Percentiles rank a stretch among this genome's conserved stretches.
Conservation (phyloP, 2,888 invertebrate genomes). For the Tachina fera region DNA sequence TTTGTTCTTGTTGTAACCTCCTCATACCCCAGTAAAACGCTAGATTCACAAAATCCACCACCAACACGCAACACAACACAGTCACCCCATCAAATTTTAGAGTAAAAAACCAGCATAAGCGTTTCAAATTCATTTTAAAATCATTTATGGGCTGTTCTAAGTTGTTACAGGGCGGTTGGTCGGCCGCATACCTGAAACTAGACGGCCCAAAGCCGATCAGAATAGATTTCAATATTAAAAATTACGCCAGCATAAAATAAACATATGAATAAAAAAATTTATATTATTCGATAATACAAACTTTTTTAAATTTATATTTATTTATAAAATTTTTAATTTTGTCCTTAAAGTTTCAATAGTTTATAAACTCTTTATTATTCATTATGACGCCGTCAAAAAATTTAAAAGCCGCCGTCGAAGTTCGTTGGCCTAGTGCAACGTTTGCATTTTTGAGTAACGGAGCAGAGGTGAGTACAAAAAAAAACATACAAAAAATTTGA, state of each 20-base stretch:
- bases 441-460: background rate
- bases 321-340: too few species aligned
- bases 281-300: too few species aligned
- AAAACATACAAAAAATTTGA: constrained; percentile 44
- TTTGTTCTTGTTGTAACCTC: constrained; percentile 36
- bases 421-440: background rate
- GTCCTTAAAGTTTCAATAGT: too few species aligned
- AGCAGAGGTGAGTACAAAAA: constrained; percentile 40
- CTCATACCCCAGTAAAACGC: constrained; percentile 3
- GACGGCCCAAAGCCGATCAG: too few species aligned
- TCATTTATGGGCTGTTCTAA: background rate
- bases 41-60: constrained; percentile 3
- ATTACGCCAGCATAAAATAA: too few species aligned
- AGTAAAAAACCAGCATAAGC: background rate
- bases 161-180: too few species aligned
- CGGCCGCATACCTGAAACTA: too few species aligned
- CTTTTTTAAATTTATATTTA: too few species aligned
- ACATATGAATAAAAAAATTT: too few species aligned
- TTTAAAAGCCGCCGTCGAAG: background rate
- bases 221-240: too few species aligned
- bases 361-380: too few species aligned
- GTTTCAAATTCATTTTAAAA: constrained; percentile 53
- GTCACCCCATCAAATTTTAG: background rate
- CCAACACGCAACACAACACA: background rate
- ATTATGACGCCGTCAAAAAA: background rate